These are phyloP conservation scores for Thysanoteuthis rhombus DNA, from an alignment of 2,888 invertebrate species.

Conservation along the genomic window DNA sequence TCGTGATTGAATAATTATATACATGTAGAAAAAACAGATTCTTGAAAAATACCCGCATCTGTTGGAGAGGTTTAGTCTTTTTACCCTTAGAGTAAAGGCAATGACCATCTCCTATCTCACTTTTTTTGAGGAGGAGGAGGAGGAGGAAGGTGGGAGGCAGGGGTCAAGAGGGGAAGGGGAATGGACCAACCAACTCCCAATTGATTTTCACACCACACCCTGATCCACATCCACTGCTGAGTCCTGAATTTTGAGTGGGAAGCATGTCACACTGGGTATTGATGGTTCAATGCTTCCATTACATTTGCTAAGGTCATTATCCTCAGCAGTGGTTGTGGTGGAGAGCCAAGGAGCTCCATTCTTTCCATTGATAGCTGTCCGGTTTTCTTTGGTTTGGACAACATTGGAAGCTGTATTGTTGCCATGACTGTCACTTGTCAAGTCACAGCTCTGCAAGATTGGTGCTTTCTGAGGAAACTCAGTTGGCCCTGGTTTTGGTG, in stretches of 20 bases:
- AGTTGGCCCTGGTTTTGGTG: neutral
- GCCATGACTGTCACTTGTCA: neutral
- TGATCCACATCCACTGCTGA: neutral
- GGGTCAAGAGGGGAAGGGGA: neutral
- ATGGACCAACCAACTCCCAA: neutral
- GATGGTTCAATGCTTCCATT: neutral
- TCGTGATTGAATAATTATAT: neutral
- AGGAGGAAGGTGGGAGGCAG: neutral
- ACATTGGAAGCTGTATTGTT: neutral
- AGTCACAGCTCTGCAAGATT: neutral
- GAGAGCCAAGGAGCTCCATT: neutral
- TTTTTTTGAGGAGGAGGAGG: neutral
- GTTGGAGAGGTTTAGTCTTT: slow-evolving; percentile 31
- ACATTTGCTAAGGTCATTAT: neutral
- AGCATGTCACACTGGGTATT: neutral
- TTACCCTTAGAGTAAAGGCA: slow-evolving; percentile 27
- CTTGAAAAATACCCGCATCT: slow-evolving; percentile 32
- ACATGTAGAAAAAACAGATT: slow-evolving; percentile 1
- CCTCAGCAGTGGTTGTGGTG: neutral
- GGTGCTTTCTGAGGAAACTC: neutral
- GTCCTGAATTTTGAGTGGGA: neutral
- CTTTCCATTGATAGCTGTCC: neutral
- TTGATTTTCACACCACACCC: neutral
- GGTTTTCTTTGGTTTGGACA: neutral
- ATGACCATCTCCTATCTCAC: neutral